phyloP scores from a whole-genome alignment of 2,113 vertebrate species.

The mouse (Mus musculus) region GRCm39 chr4:49225501-49226000 shows the following conservation, averaged over 20 bases:
- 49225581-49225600: neutral
- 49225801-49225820: neutral
- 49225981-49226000: neutral
- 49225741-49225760: neutral
- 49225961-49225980: neutral
- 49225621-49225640: neutral
- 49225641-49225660: neutral
- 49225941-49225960: neutral
- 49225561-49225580: neutral
- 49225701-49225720: neutral
- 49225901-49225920: neutral
- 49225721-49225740: neutral
- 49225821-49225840: neutral
- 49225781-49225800: neutral
- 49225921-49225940: neutral
- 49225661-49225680: neutral
- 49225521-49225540: neutral
- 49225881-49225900: constrained; percentile 6
- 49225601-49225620: neutral
- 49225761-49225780: neutral
- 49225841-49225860: neutral
- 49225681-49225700: neutral
- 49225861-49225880: neutral
- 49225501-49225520: constrained; percentile 2
- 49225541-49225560: neutral